phyloP scores from a whole-genome alignment of 2,113 vertebrate genomes.

The Alaudala cheleensis region DNA sequence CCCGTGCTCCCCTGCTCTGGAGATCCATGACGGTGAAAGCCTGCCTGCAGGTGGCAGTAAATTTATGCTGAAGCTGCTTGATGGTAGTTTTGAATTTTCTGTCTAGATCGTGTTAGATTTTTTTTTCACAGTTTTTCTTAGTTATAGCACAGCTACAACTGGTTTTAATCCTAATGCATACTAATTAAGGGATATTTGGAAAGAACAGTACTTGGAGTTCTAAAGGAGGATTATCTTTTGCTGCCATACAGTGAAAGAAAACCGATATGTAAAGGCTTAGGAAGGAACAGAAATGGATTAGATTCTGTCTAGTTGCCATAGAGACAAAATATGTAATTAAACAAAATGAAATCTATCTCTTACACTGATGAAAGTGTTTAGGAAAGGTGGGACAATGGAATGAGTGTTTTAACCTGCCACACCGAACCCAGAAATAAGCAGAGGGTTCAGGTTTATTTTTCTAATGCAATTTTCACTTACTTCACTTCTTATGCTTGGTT shows the following conservation, averaged over 20 bases:
- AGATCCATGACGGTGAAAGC: neutral
- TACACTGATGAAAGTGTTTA: constrained; percentile 24
- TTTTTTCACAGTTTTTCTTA: neutral
- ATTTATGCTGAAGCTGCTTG: constrained; percentile 39
- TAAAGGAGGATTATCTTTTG: constrained; percentile 72
- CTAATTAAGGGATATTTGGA: constrained; percentile 69
- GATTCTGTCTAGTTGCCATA: constrained; percentile 64
- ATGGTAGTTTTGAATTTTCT: neutral
- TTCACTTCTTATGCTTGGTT: neutral
- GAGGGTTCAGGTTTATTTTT: neutral
- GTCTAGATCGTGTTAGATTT: constrained; percentile 13
- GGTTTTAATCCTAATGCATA: constrained; percentile 69
- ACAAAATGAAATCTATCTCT: constrained; percentile 59
- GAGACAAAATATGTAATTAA: constrained; percentile 74
- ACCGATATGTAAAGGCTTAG: constrained; percentile 62
- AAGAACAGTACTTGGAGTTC: constrained; percentile 45
- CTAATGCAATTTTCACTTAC: neutral
- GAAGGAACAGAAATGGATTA: constrained; percentile 62
- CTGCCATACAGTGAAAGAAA: constrained; percentile 64
- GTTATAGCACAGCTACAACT: constrained; percentile 16
- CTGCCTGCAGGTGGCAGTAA: constrained; percentile 80
- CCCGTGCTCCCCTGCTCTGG: neutral
- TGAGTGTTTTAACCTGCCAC: constrained; percentile 16
- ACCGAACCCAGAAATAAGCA: neutral
- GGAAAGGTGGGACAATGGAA: constrained; percentile 5